Conservation (phyloP, 2,797 vertebrate species). For the Halcyon chelicuti region DNA sequence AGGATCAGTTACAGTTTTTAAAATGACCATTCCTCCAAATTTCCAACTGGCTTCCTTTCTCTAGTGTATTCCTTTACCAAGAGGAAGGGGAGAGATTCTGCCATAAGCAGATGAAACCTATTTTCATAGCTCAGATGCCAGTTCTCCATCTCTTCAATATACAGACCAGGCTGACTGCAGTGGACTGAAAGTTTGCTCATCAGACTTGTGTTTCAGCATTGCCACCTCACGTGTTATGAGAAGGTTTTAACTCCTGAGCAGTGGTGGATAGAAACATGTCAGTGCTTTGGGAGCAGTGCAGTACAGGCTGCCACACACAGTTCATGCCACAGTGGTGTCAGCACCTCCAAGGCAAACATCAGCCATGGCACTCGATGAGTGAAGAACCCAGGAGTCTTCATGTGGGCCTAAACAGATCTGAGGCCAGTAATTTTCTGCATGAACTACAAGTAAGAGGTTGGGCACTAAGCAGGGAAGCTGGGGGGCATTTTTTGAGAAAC, state of each 20-base stretch:
- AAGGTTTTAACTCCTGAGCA: constrained; percentile 15
- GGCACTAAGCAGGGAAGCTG: not conserved
- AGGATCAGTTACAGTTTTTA: not conserved
- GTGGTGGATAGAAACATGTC: not conserved
- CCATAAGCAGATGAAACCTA: not conserved
- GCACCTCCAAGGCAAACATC: not conserved
- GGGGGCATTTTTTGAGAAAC: not conserved
- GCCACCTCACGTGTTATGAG: constrained; percentile 26
- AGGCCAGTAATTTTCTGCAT: not conserved
- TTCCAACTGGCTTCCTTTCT: not conserved
- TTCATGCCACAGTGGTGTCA: not conserved
- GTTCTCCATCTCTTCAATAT: not conserved
- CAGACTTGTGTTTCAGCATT: not conserved
- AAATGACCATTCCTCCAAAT: not conserved
- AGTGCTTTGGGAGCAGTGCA: not conserved
- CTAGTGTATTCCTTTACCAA: not conserved
- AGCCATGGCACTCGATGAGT: fast-evolving
- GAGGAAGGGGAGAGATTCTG: not conserved
- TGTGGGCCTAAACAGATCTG: not conserved
- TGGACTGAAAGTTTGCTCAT: not conserved
- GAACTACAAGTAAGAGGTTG: not conserved
- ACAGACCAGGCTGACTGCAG: not conserved
- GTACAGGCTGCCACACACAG: not conserved
- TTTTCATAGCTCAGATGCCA: not conserved
- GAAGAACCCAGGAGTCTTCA: not conserved